A percentile compares a stretch with the other conserved stretches of the same genome.
These are phyloP conservation scores for Psittacula echo DNA, from an alignment of 2,797 vertebrate genomes.

Conservation along the genomic window DNA sequence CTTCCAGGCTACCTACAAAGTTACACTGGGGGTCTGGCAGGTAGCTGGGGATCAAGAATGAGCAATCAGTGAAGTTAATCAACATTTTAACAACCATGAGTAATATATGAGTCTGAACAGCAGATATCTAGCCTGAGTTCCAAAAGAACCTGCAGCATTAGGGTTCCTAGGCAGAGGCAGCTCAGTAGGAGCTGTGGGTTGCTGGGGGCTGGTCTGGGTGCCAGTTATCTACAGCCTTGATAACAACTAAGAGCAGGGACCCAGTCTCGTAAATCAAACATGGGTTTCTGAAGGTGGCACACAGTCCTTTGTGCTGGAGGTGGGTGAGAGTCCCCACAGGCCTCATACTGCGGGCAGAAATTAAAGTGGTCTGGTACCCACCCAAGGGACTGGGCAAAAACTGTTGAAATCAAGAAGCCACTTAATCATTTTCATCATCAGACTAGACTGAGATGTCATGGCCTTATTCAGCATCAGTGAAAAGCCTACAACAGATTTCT, in stretches of 20 bases:
- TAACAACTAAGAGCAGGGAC: neutral
- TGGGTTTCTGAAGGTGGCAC: fast-evolving
- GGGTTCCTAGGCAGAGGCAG: slow-evolving; percentile 22
- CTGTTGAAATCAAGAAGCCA: neutral
- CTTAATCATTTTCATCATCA: neutral
- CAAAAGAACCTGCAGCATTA: slow-evolving; percentile 11
- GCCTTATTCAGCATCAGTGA: neutral
- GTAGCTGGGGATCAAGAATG: slow-evolving; percentile 69
- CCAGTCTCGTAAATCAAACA: neutral
- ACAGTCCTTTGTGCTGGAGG: neutral
- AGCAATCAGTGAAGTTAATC: slow-evolving; percentile 75
- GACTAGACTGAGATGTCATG: neutral
- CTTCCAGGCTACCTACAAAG: slow-evolving; percentile 69
- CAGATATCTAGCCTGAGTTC: slow-evolving; percentile 38
- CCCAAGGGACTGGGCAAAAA: neutral
- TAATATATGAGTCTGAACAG: slow-evolving; percentile 61
- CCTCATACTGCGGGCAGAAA: neutral
- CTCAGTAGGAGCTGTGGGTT: neutral
- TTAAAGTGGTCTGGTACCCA: neutral
- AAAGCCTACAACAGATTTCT: slow-evolving; percentile 35
- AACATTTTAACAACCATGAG: slow-evolving; percentile 72
- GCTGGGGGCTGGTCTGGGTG: neutral
- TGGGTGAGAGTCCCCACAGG: neutral
- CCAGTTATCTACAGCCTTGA: neutral
- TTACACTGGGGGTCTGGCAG: slow-evolving; percentile 66